Evolutionary conservation across 2,113 vertebrate species (phyloP).

Genomic region (Callopanchax toddi): DNA sequence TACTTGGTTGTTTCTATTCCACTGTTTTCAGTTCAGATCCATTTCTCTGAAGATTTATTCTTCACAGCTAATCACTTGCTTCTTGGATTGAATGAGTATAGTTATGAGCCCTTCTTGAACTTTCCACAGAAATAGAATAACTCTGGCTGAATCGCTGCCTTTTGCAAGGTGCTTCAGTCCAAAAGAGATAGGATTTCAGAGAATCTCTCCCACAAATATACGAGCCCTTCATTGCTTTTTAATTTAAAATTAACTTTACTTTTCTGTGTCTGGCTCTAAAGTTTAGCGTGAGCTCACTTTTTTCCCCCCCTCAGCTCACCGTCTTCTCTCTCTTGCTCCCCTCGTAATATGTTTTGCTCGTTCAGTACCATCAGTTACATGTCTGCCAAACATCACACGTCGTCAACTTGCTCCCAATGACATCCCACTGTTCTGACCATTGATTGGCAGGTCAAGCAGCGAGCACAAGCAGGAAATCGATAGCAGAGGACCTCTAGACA

Average conservation of each 20-base stretch:
- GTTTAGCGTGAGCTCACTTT: slow-evolving; percentile 23
- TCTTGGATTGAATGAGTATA: slow-evolving; percentile 69
- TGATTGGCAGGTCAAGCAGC: slow-evolving; percentile 89
- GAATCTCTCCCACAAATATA: slow-evolving; percentile 47
- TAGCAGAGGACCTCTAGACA: slow-evolving; percentile 86
- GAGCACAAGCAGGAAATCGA: slow-evolving; percentile 88
- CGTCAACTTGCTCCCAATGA: slow-evolving; percentile 84
- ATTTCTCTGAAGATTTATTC: slow-evolving; percentile 74
- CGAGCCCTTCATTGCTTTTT: slow-evolving; percentile 72
- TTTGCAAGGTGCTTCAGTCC: slow-evolving; percentile 60
- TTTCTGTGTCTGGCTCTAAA: slow-evolving; percentile 36
- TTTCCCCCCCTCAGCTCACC: slow-evolving; percentile 12
- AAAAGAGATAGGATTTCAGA: slow-evolving; percentile 68
- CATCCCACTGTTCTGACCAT: slow-evolving; percentile 88
- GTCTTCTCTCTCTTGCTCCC: slow-evolving; percentile 38
- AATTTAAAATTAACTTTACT: slow-evolving; percentile 75
- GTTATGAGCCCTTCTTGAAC: slow-evolving; percentile 70
- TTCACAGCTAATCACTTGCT: slow-evolving; percentile 78
- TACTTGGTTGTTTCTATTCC: slow-evolving; percentile 72
- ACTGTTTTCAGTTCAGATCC: slow-evolving; percentile 68
- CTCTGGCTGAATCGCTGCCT: slow-evolving; percentile 57
- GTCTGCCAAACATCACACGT: slow-evolving; percentile 76
- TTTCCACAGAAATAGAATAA: slow-evolving; percentile 69
- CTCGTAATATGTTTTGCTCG: slow-evolving; percentile 70
- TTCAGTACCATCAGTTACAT: slow-evolving; percentile 77